Evolutionary conservation across 2,797 vertebrate species (phyloP).

Genomic region (Echeneis naucrates): DNA sequence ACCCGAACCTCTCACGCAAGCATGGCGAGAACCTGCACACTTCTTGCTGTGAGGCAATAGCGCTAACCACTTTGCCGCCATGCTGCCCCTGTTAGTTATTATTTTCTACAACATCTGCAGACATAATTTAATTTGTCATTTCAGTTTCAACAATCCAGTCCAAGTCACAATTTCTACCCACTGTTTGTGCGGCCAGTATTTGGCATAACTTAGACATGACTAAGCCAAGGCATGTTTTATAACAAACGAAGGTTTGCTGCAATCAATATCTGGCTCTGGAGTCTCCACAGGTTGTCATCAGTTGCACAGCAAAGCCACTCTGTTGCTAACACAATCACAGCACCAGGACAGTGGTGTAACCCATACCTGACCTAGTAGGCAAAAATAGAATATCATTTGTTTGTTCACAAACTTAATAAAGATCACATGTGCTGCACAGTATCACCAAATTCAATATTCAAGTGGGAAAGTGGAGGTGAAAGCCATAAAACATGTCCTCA

Average conservation of each 20-base stretch:
- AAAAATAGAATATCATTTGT: constrained; percentile 61
- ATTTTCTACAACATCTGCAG: constrained; percentile 14
- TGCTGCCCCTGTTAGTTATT: background rate
- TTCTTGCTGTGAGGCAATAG: too few relatives aligned
- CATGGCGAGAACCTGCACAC: too few relatives aligned
- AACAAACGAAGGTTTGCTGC: constrained; percentile 30
- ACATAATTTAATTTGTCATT: constrained; percentile 23
- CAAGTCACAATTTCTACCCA: constrained; percentile 13
- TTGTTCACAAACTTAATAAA: constrained; percentile 65
- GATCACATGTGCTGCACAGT: constrained; percentile 48
- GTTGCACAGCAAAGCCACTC: constrained; percentile 26
- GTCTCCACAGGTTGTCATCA: constrained; percentile 19
- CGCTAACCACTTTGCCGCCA: too few relatives aligned
- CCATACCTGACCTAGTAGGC: constrained; percentile 50
- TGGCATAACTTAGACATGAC: constrained; percentile 31
- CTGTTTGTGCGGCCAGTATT: constrained; percentile 46
- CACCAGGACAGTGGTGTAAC: constrained; percentile 30
- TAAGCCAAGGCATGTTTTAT: constrained; percentile 32
- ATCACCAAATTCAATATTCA: constrained; percentile 58
- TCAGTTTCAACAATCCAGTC: constrained; percentile 13
- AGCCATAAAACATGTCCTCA: constrained; percentile 59
- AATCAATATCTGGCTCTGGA: constrained; percentile 6
- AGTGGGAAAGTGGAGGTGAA: constrained; percentile 45
- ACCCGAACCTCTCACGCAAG: too few relatives aligned
- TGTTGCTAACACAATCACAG: constrained; percentile 39